Evolutionary conservation across 1,140 invertebrate species (phyloP), one percentile per base, ranked within the genome.

Genomic region (Drosophila sproati): DNA sequence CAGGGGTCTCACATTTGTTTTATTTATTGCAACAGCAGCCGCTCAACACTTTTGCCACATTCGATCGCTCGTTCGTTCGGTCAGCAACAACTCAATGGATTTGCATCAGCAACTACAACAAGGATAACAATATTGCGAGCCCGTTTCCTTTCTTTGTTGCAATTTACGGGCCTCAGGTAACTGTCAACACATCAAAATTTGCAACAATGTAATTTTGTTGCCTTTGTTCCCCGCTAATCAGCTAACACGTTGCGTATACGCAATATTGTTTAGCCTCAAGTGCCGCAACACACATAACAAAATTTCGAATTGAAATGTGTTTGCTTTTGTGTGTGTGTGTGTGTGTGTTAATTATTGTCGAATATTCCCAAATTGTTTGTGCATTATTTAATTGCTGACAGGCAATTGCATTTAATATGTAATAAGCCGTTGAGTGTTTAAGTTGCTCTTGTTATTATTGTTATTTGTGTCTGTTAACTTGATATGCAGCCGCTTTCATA

Each of bases 381-480:
- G 51, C 39, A 12, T 52, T 76, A 61, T 77, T 73, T 85, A 73
- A 82, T 85, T 85, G 67, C 43, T 57, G 56, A 2, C 47, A 63
- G 73, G 69, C 51, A 55, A 73, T 71, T 81, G 79, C 62, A 81
- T 77, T 81, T 73, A 63, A 77, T 72, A 75, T 60, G 72, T 78
- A 31, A 77, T 80, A 80, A 68, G 61, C 57, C 61, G 48, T 37
- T 41, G 32, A 56, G 56, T 41, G 55, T 45, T 62, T n/a, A 6
- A 20, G 20, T 31, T n/a, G 37, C 4, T 64, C 12, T 43, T 63
- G 45, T 50, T 12, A 35, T 41, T 60, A 5, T 39, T 39, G 47
- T 64, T 70, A 41, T 57, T 47, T 60, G 55, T 51, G 59, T 77
- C 61, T 71, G 31, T 48, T 43, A 39, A 31, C 34, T 32, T 35